phyloP scores from a whole-genome alignment of 2,888 invertebrate species.

The Vandiemenella viatica region DNA sequence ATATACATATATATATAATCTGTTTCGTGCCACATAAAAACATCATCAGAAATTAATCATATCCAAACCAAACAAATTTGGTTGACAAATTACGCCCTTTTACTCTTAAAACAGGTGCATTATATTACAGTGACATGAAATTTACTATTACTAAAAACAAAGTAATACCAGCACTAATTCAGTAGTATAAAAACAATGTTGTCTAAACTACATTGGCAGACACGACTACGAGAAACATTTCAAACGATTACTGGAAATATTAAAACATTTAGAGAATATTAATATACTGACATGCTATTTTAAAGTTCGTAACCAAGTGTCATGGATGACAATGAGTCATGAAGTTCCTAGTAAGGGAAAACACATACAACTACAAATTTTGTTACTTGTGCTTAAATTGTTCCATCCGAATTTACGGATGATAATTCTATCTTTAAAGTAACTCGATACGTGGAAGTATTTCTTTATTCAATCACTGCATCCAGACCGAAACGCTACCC shows the following conservation, averaged over 20 bases:
- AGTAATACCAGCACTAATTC: no score
- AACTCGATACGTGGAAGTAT: no score
- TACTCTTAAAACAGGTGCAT: background rate
- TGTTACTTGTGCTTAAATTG: background rate
- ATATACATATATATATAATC: no score
- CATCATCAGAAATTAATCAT: background rate
- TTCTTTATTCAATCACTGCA: no score
- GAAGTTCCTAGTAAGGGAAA: background rate
- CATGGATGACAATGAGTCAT: conserved; percentile 12
- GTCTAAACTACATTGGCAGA: background rate
- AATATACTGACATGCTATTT: background rate
- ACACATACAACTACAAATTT: background rate
- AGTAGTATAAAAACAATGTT: no score
- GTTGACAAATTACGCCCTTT: background rate
- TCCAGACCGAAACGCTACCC: background rate
- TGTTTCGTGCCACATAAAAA: no score
- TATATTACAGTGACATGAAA: no score
- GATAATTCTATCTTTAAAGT: background rate
- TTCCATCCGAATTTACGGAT: no score
- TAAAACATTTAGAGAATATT: no score
- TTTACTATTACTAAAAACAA: no score
- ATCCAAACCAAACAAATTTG: background rate
- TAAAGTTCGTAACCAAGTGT: background rate
- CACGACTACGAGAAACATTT: no score
- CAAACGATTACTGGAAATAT: no score